Evolutionary conservation across 2,113 vertebrate genomes (phyloP).

Genomic region (Pachypanchax playfairii): DNA sequence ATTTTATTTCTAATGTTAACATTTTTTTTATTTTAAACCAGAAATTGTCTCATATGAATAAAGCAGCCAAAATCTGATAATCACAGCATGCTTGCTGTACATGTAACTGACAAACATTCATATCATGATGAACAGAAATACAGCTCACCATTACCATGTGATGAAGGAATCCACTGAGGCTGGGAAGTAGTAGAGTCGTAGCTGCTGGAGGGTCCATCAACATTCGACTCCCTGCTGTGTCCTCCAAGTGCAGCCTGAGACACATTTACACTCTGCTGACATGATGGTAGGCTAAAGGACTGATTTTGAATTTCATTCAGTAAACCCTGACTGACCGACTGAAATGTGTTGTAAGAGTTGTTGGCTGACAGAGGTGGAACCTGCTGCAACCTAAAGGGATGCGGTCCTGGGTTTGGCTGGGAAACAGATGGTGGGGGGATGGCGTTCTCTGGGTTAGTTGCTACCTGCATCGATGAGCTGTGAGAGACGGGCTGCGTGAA

Average conservation of each 20-base stretch:
- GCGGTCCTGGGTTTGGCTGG: constrained; percentile 21
- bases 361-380: not conserved
- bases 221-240: not conserved
- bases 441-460: constrained; percentile 16
- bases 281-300: constrained; percentile 6
- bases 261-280: constrained; percentile 10
- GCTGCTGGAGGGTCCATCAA: constrained; percentile 9
- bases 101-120: too few relatives aligned
- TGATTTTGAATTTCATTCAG: constrained; percentile 23
- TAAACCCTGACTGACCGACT: constrained; percentile 14
- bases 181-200: constrained; percentile 7
- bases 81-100: too few relatives aligned
- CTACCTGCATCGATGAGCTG: not conserved
- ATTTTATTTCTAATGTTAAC: too few relatives aligned
- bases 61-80: not conserved
- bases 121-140: not conserved
- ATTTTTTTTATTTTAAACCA: too few relatives aligned
- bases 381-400: constrained; percentile 7
- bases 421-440: not conserved
- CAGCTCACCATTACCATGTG: constrained; percentile 34
- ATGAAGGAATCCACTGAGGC: constrained; percentile 30
- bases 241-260: constrained; percentile 9
- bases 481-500: constrained; percentile 38
- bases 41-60: too few relatives aligned
- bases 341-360: constrained; percentile 15